Evolutionary conservation across 1,140 invertebrate species (phyloP), one percentile per base, ranked within the genome.

Genomic region (Drosophila serrata): DNA sequence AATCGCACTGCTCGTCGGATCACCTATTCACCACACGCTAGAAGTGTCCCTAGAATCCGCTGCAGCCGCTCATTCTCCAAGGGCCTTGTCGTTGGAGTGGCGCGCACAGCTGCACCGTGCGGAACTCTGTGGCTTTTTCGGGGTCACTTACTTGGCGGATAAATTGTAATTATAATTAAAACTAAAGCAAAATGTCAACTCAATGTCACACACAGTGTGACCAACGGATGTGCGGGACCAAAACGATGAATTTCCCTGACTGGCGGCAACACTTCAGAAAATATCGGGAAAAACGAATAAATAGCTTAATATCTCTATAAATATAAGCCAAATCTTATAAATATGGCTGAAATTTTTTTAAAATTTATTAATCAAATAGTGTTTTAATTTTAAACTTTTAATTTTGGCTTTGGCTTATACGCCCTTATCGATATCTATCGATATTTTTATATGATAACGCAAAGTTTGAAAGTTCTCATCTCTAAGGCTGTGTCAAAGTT

Each of bases 141-240:
- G 35, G 19, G 27, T 40, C 67, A 39, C 43, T 72, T 72, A 27
- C 57, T 72, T 59, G 69, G 65, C 67, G 68, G 22, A 45, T 59
- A 73, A 73, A 55, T 68, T 65, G 62, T 70, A 29, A 72, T 72
- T 58, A 33, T 62, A 62, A 74, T 74, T 74, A 74, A 74, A 68
- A 56, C 31, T 59, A 51, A 73, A 48, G 37, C 69, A 74, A 73
- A 74, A 74, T 55, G 70, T 74, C 70, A 74, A 74, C 70, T 74
- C 70, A 74, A 74, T 74, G 70, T 74, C 70, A 74, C 43, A 31
- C 62, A 6, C 40, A 70, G 67, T 70, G 67, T 70, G 49, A 56
- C 67, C 67, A 68, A 19, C 17, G 46, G 0, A 8, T 37, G 31
- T 61, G 37, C 6, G 12, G 12, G 6, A n/a, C 27, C 3, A n/a